Percentiles rank a stretch among this genome's conserved stretches.
Evolutionary conservation across 2,113 vertebrate species (phyloP).

Genomic region (Coptodon bakossiorum): DNA sequence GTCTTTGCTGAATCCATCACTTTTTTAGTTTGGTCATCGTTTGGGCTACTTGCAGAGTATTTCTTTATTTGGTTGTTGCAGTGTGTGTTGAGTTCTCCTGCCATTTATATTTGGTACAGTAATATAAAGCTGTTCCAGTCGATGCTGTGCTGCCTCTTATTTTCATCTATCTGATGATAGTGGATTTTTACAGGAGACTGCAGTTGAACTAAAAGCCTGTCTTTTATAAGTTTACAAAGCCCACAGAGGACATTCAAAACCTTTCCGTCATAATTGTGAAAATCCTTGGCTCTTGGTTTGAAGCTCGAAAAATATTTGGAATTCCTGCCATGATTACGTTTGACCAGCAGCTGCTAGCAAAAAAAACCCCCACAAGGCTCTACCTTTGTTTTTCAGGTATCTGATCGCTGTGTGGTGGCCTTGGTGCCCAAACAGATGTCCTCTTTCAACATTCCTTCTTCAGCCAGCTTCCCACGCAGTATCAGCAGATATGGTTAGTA

Average conservation of each 20-base stretch:
- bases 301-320: background rate
- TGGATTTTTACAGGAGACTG: background rate
- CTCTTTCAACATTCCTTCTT: constrained; percentile 89
- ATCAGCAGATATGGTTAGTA: constrained; percentile 88
- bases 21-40: background rate
- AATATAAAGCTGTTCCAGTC: background rate
- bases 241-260: background rate
- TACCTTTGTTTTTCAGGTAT: constrained; percentile 74
- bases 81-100: background rate
- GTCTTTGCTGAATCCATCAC: background rate
- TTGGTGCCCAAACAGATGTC: constrained; percentile 94
- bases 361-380: background rate
- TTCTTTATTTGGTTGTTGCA: background rate
- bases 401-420: constrained; percentile 87
- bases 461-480: constrained; percentile 88
- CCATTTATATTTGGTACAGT: background rate
- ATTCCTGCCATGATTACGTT: background rate
- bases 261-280: background rate
- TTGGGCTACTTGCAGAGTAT: background rate
- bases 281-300: background rate
- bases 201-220: background rate
- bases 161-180: background rate
- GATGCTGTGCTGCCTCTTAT: background rate
- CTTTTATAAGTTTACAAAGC: background rate
- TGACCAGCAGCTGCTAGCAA: background rate